A percentile compares a stretch with the other conserved stretches of the same genome.
Conservation (phyloP, 1,140 invertebrate genomes). For the Zaprionus nigranus region DNA sequence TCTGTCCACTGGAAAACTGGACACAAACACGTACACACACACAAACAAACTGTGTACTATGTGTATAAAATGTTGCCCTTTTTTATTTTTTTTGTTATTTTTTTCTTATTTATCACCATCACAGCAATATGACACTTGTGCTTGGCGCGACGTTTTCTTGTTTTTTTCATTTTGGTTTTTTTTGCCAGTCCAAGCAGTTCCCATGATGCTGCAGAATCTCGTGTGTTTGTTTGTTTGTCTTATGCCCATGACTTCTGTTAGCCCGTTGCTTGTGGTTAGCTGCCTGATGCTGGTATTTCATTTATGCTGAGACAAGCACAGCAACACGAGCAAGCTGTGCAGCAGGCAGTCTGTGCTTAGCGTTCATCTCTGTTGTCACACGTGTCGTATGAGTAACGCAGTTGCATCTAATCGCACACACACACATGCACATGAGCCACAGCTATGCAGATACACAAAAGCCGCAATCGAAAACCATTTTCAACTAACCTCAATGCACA, state of each 20-base stretch:
- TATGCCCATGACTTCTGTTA: slow-evolving; percentile 80
- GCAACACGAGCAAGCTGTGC: slow-evolving; percentile 42
- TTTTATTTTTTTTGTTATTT: slow-evolving; percentile 31
- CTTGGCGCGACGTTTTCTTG: slow-evolving; percentile 45
- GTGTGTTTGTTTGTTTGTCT: slow-evolving; percentile 77
- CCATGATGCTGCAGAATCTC: slow-evolving; percentile 81
- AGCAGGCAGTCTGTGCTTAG: slow-evolving; percentile 28
- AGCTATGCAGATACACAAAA: slow-evolving; percentile 36
- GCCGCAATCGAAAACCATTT: slow-evolving; percentile 67
- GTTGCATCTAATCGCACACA: slow-evolving; percentile 37
- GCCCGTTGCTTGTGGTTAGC: slow-evolving; percentile 40
- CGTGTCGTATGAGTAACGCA: slow-evolving; percentile 76
- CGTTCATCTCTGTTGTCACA: slow-evolving; percentile 74
- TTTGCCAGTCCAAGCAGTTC: slow-evolving; percentile 72
- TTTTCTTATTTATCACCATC: slow-evolving; percentile 66
- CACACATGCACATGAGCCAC: slow-evolving; percentile 19
- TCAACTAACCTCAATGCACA: slow-evolving; percentile 80
- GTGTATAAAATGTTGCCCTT: slow-evolving; percentile 75
- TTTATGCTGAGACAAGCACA: slow-evolving; percentile 63
- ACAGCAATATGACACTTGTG: slow-evolving; percentile 79
- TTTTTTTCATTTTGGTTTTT: slow-evolving; percentile 42
- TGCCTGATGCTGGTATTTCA: slow-evolving; percentile 39
- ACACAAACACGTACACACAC: slow-evolving; percentile 22
- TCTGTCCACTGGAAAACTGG: slow-evolving; percentile 45
- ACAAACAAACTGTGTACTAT: slow-evolving; percentile 5